Evolutionary conservation across 2,797 vertebrate genomes (phyloP).

Genomic region (Propithecus perrieri): DNA sequence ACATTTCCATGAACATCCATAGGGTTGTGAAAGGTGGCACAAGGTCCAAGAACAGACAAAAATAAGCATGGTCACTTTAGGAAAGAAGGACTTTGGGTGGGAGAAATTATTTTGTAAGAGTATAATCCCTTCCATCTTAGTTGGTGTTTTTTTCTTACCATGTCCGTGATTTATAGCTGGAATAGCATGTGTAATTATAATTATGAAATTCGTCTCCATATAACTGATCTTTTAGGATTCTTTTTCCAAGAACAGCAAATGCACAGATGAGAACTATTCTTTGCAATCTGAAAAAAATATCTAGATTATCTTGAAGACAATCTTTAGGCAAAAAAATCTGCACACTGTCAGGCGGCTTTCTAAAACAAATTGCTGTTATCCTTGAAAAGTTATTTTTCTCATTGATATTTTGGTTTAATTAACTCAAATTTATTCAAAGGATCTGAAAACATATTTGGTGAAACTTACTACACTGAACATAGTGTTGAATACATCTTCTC

Average conservation of each 20-base stretch:
- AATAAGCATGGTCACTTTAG: background rate
- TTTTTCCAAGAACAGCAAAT: background rate
- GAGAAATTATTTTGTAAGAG: background rate
- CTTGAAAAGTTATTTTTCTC: background rate
- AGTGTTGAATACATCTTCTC: background rate
- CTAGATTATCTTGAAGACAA: background rate
- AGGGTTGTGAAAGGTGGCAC: too few species aligned
- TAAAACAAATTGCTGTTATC: background rate
- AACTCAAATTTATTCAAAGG: background rate
- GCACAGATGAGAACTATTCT: background rate
- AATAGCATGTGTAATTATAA: background rate
- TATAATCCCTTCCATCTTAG: background rate
- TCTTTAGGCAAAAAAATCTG: background rate
- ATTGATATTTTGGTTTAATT: background rate
- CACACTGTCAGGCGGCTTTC: background rate
- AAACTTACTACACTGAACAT: background rate
- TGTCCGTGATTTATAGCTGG: background rate
- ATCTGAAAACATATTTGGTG: background rate
- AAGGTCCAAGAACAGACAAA: background rate
- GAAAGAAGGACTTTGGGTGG: background rate
- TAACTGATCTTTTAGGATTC: background rate
- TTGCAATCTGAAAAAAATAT: background rate
- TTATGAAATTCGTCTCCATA: background rate
- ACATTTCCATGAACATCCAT: background rate
- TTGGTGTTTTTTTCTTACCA: background rate